Conservation (phyloP, 64 coral and sea anemone genomes). For the Actinia equina region DNA sequence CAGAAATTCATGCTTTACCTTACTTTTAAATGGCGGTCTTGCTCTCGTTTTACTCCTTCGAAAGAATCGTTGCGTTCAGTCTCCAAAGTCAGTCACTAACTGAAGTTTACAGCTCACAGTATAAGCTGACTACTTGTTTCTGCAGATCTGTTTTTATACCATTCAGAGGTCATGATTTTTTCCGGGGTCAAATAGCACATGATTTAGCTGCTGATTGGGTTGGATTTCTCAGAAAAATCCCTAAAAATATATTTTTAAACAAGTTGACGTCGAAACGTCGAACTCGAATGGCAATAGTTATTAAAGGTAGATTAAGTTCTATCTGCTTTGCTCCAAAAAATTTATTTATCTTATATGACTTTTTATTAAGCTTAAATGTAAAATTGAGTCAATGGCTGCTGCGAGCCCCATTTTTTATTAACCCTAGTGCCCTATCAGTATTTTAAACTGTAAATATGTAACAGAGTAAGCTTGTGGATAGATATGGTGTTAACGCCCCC, state of each 20-base stretch:
- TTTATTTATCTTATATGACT: too few species aligned
- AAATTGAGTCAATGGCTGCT: too few species aligned
- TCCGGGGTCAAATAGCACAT: slow-evolving; percentile 35
- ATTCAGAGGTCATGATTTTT: slow-evolving; percentile 9
- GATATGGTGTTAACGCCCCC: too few species aligned
- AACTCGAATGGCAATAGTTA: background rate
- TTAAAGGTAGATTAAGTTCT: background rate
- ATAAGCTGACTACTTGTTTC: background rate
- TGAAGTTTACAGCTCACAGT: background rate
- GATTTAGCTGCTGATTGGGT: background rate
- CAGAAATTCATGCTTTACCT: background rate
- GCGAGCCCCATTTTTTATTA: too few species aligned
- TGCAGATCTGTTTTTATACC: slow-evolving; percentile 21
- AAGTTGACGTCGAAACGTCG: background rate
- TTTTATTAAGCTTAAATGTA: too few species aligned
- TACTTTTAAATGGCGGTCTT: background rate
- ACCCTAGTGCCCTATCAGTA: too few species aligned
- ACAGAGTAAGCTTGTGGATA: too few species aligned
- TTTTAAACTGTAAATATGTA: too few species aligned
- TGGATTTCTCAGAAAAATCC: background rate
- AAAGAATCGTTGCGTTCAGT: background rate
- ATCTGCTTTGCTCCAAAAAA: too few species aligned
- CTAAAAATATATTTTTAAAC: background rate
- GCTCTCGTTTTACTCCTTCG: background rate
- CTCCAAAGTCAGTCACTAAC: background rate